Percentiles rank a stretch among this genome's conserved stretches.
Evolutionary conservation across 2,797 vertebrate genomes (phyloP).

Genomic region (Pteropus rufus): DNA sequence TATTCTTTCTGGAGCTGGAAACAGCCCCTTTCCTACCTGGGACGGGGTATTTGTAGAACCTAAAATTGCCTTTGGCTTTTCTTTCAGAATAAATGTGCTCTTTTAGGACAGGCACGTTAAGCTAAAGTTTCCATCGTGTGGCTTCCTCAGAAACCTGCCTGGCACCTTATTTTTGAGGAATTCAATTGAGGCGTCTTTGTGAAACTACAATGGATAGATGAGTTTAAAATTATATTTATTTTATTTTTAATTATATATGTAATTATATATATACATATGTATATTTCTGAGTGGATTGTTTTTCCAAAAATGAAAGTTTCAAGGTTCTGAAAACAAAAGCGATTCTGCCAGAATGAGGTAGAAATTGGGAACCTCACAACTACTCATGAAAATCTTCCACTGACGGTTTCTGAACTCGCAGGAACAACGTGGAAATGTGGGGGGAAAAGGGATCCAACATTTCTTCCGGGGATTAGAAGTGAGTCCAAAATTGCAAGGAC

Average conservation of each 20-base stretch:
- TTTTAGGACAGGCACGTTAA: neutral
- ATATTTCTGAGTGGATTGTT: neutral
- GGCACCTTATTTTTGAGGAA: neutral
- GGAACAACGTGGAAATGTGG: conserved; percentile 53
- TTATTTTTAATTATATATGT: neutral
- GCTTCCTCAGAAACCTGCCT: neutral
- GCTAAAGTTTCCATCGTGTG: neutral
- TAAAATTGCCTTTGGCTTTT: neutral
- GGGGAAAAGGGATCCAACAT: conserved; percentile 66
- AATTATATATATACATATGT: too few relatives aligned
- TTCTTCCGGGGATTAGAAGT: conserved; percentile 81
- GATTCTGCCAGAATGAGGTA: conserved; percentile 13
- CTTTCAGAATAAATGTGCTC: neutral
- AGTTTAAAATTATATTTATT: neutral
- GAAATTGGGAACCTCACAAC: conserved; percentile 22
- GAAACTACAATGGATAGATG: neutral
- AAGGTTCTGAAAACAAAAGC: conserved; percentile 24
- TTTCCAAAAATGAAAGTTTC: neutral
- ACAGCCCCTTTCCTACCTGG: neutral
- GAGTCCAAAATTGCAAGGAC: conserved; percentile 74
- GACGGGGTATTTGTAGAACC: neutral
- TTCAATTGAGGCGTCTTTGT: neutral
- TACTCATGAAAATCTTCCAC: conserved; percentile 58
- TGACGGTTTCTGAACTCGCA: conserved; percentile 33
- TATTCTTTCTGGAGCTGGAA: neutral